Evolutionary conservation across 2,797 vertebrate genomes (phyloP).

Genomic region (Artibeus lituratus): DNA sequence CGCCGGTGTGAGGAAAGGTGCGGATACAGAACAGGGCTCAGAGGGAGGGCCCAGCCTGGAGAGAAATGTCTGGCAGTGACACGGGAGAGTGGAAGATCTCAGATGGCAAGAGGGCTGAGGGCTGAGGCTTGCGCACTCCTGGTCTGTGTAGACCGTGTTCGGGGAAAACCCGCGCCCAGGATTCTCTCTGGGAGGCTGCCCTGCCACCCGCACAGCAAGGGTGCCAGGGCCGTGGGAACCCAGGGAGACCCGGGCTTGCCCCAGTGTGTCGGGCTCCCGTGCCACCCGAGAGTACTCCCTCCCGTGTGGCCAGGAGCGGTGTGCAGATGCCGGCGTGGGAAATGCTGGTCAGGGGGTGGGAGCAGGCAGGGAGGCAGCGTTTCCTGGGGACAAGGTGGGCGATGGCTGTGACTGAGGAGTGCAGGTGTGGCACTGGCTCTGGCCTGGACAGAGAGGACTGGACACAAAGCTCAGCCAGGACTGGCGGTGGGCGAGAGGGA

Average conservation of each 20-base stretch:
- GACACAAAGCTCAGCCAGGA: background rate
- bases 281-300: fast-evolving
- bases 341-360: background rate
- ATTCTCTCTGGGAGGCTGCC: background rate
- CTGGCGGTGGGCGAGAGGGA: fast-evolving
- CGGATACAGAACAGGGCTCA: background rate
- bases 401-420: background rate
- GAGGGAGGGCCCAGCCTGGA: background rate
- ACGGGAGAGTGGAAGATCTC: background rate
- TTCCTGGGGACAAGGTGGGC: background rate
- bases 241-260: background rate
- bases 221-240: background rate
- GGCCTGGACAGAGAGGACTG: background rate
- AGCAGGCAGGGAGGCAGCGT: background rate
- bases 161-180: background rate
- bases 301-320: fast-evolving
- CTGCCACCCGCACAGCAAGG: background rate
- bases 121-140: background rate
- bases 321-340: background rate
- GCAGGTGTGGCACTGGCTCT: no score
- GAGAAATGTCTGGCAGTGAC: background rate
- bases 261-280: background rate
- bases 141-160: no score
- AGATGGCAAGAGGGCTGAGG: background rate
- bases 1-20: no score